Base-by-base conservation (phyloP, 2,888 invertebrate genomes). In the Lymantria dispar region DNA sequence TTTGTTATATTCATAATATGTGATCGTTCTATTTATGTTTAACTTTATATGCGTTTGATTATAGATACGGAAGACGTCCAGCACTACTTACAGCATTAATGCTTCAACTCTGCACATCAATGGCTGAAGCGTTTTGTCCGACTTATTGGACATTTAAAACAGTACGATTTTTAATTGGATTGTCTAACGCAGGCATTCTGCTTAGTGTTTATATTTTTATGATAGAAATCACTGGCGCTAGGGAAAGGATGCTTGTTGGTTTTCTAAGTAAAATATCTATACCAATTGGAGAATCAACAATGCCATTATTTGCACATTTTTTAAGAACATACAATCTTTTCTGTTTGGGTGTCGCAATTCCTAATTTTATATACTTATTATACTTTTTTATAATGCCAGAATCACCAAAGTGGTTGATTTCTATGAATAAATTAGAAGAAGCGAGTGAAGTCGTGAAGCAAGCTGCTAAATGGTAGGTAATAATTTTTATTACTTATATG, bases 181-280 rank as follows among this genome's bases (percentile, higher is more conserved):
- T 94, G 44, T 94, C 94, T 11, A 94, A 94, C 0, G 95, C 95
- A 7, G 96, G 96, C 22, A 94, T 94, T 0, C 95, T 96, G 94
- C 93, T 95, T 36, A 94, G 94, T 36, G 92, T 93, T 56, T 94
- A 93, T 60, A 94, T 93, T 9, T 78, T 94, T 8, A 79, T 93
- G 22, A 92, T 94, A 91, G 94, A 94, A 72, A 77, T 93, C 36
- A 84, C 92, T 13, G 94, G 94, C 0, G 78, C 84, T 0, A 70
- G 71, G 30, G 83, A 79, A 48, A 79, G 92, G 29, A 92, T 92
- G 50, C 41, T 81, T n/a, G 60, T 92, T 37, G 88, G 87, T 1
- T 92, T 93, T 15, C 68, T 93, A 0, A 93, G 92, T 64, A 93
- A 94, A 62, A 75, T 94, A 37, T 93, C 94, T 0, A 92, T 93